Evolutionary conservation across 2,113 vertebrate genomes (phyloP).

Genomic region (Aegypius monachus): DNA sequence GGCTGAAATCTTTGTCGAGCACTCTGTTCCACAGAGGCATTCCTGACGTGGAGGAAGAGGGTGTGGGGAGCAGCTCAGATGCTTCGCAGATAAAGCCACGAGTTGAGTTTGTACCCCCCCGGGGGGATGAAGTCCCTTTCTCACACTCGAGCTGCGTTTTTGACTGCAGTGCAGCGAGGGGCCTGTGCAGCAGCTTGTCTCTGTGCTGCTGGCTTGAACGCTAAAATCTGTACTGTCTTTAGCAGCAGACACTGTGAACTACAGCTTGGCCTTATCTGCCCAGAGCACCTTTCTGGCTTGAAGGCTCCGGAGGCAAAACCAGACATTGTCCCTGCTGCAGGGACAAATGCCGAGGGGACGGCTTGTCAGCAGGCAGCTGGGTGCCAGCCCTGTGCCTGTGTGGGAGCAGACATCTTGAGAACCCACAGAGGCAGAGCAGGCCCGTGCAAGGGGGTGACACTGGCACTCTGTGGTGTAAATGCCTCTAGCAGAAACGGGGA

Average conservation of each 20-base stretch:
- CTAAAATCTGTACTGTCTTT: not conserved
- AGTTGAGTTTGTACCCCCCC: accelerated
- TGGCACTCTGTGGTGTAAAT: not conserved
- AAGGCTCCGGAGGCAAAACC: not conserved
- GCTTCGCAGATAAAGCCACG: not conserved
- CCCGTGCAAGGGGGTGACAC: not conserved
- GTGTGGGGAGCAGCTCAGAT: not conserved
- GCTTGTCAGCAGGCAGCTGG: not conserved
- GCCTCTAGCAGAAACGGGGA: not conserved
- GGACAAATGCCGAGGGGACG: not conserved
- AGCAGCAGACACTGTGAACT: not conserved
- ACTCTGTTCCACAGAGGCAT: not conserved
- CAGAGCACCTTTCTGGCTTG: not conserved
- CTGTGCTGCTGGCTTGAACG: not conserved
- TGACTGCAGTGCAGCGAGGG: not conserved
- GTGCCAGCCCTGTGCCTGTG: not conserved
- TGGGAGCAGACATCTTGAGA: not conserved
- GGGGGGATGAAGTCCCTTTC: not conserved
- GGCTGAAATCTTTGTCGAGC: not conserved
- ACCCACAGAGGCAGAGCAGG: not conserved
- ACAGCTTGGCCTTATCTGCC: not conserved
- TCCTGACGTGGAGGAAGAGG: not conserved
- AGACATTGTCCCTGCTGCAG: not conserved
- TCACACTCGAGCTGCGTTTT: not conserved
- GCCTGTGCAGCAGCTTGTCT: not conserved